Evolutionary conservation across 1,140 invertebrate species (phyloP).

Genomic region (Achatina immaculata): DNA sequence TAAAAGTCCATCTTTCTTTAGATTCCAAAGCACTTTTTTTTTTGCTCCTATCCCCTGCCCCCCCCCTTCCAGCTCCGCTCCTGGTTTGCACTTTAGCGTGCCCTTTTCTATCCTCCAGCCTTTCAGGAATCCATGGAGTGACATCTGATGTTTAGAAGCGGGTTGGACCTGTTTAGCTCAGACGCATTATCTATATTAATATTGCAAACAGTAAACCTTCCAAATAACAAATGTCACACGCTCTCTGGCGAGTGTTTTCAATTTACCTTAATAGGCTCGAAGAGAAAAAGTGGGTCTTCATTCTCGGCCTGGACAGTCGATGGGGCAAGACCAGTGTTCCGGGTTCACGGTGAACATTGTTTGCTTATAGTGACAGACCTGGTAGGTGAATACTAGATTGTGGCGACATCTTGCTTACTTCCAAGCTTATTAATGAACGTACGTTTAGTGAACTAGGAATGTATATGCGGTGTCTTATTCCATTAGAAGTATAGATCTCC

Average conservation of each 20-base stretch:
- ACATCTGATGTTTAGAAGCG: neutral
- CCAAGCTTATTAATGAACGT: too few relatives aligned
- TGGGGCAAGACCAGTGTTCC: neutral
- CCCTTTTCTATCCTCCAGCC: neutral
- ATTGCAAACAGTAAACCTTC: constrained; percentile 50
- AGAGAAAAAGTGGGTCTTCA: constrained; percentile 19
- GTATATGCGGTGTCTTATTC: too few relatives aligned
- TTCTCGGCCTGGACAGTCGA: neutral
- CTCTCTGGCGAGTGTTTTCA: constrained; percentile 39
- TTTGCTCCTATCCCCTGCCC: too few relatives aligned
- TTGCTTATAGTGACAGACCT: too few relatives aligned
- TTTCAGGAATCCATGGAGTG: neutral
- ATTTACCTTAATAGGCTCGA: constrained; percentile 47
- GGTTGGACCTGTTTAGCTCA: constrained; percentile 9
- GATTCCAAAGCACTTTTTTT: neutral
- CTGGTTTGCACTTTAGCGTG: neutral
- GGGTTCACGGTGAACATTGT: too few relatives aligned
- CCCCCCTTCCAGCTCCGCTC: neutral
- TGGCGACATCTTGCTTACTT: too few relatives aligned
- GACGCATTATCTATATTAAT: constrained; percentile 55
- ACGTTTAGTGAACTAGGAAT: too few relatives aligned
- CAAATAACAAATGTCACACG: constrained; percentile 46
- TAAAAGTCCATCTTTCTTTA: neutral
- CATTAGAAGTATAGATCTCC: too few relatives aligned
- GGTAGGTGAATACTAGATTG: too few relatives aligned